Conservation (phyloP, 2,113 vertebrate genomes). For the Gracilinanus agilis region DNA sequence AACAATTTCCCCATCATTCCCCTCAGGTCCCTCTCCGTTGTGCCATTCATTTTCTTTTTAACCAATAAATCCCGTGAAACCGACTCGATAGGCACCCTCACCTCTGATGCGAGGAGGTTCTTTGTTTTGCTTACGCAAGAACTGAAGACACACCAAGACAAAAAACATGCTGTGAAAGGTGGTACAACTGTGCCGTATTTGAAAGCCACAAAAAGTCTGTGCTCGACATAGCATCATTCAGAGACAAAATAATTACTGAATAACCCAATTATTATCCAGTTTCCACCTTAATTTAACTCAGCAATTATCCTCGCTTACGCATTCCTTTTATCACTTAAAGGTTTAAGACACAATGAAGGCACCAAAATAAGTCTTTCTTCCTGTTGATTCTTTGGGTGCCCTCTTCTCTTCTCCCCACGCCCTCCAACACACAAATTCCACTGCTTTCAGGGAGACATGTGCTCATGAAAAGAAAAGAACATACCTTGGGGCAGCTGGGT, state of each 20-base stretch:
- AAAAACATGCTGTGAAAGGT: slow-evolving; percentile 50
- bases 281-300: slow-evolving; percentile 60
- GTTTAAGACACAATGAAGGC: slow-evolving; percentile 49
- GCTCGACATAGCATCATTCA: slow-evolving; percentile 57
- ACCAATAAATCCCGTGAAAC: slow-evolving; percentile 54
- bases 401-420: not conserved
- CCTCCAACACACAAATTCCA: not conserved
- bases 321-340: slow-evolving; percentile 59
- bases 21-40: slow-evolving; percentile 38
- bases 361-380: slow-evolving; percentile 44
- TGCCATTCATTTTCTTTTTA: slow-evolving; percentile 65
- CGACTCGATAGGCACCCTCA: slow-evolving; percentile 58
- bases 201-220: slow-evolving; percentile 42
- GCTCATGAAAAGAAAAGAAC: slow-evolving; percentile 16
- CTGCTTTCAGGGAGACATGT: slow-evolving; percentile 25
- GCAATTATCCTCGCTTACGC: slow-evolving; percentile 57
- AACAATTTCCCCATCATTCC: slow-evolving; percentile 42
- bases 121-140: slow-evolving; percentile 67
- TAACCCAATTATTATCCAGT: slow-evolving; percentile 30
- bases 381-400: slow-evolving; percentile 21
- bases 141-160: slow-evolving; percentile 58
- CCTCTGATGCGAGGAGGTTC: slow-evolving; percentile 31
- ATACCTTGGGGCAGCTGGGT: too few species aligned
- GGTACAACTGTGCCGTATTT: slow-evolving; percentile 57
- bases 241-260: slow-evolving; percentile 63